These are phyloP conservation scores for Melanotaenia nigrans DNA, from an alignment of 2,797 vertebrate species.

Conservation along the genomic window DNA sequence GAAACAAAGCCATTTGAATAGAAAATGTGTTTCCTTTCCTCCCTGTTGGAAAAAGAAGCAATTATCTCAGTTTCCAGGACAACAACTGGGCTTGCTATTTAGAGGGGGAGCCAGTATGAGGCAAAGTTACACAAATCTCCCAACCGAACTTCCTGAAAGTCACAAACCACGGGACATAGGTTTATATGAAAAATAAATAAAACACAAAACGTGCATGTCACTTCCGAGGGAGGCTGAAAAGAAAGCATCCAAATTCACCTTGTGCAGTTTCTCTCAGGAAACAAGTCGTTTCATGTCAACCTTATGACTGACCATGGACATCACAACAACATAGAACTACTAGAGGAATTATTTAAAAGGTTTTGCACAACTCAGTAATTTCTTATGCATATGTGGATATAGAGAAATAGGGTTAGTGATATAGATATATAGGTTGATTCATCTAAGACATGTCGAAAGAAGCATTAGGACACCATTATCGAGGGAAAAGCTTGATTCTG, in stretches of 20 bases:
- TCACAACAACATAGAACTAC: slow-evolving; percentile 15
- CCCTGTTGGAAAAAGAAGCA: slow-evolving; percentile 31
- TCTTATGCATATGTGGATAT: too few species aligned
- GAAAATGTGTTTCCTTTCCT: slow-evolving; percentile 40
- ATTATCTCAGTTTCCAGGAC: slow-evolving; percentile 63
- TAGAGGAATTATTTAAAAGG: slow-evolving; percentile 20
- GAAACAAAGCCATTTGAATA: slow-evolving; percentile 54
- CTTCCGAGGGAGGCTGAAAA: neutral
- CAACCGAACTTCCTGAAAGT: slow-evolving; percentile 30
- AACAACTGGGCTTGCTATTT: slow-evolving; percentile 59
- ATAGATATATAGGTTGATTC: too few species aligned
- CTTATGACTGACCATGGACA: slow-evolving; percentile 23
- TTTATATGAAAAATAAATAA: slow-evolving; percentile 11
- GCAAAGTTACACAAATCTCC: slow-evolving; percentile 48
- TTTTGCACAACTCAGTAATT: slow-evolving; percentile 29
- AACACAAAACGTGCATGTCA: slow-evolving; percentile 11
- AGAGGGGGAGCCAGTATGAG: slow-evolving; percentile 19
- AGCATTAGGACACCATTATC: neutral
- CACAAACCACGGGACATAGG: slow-evolving; percentile 14
- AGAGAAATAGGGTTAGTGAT: too few species aligned
- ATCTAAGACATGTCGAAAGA: too few species aligned
- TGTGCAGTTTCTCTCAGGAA: slow-evolving; percentile 1
- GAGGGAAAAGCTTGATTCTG: neutral
- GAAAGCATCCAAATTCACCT: neutral
- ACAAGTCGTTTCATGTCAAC: slow-evolving; percentile 17